phyloP scores from a whole-genome alignment of 2,888 invertebrate species.

The Yponomeuta evonymella region DNA sequence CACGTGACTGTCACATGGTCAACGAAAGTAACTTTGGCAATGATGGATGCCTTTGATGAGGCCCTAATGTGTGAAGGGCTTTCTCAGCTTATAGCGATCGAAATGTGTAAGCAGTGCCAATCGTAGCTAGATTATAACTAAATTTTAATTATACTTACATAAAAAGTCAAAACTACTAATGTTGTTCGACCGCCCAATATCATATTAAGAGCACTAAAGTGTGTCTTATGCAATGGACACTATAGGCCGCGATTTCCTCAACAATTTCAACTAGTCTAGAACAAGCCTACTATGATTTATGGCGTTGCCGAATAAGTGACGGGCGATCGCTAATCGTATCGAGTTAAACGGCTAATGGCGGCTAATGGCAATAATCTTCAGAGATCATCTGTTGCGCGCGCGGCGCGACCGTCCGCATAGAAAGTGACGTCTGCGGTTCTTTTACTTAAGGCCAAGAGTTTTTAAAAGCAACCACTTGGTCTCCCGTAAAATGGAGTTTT shows the following conservation, averaged over 20 bases:
- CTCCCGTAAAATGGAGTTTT: too few species aligned
- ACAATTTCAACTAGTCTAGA: slow-evolving; percentile 37
- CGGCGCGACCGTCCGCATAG: slow-evolving; percentile 44
- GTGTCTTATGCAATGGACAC: neutral
- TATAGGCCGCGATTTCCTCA: slow-evolving; percentile 19
- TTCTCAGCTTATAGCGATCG: neutral
- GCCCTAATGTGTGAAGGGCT: neutral
- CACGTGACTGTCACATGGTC: slow-evolving; percentile 15
- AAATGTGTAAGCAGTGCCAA: neutral
- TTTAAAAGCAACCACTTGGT: neutral
- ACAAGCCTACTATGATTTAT: slow-evolving; percentile 59
- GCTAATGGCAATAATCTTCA: slow-evolving; percentile 66
- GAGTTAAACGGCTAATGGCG: slow-evolving; percentile 70
- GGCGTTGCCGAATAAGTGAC: slow-evolving; percentile 49
- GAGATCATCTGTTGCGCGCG: slow-evolving; percentile 60
- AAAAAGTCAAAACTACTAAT: too few species aligned
- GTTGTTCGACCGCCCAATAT: too few species aligned
- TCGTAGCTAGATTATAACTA: too few species aligned
- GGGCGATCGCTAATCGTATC: slow-evolving; percentile 67
- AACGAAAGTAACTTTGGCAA: slow-evolving; percentile 15
- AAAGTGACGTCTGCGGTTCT: slow-evolving; percentile 54
- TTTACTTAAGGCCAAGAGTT: slow-evolving; percentile 35
- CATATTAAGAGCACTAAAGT: too few species aligned
- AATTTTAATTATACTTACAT: too few species aligned
- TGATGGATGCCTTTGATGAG: neutral